Conservation (phyloP, 1,140 invertebrate species). For the Vanessa atalanta region DNA sequence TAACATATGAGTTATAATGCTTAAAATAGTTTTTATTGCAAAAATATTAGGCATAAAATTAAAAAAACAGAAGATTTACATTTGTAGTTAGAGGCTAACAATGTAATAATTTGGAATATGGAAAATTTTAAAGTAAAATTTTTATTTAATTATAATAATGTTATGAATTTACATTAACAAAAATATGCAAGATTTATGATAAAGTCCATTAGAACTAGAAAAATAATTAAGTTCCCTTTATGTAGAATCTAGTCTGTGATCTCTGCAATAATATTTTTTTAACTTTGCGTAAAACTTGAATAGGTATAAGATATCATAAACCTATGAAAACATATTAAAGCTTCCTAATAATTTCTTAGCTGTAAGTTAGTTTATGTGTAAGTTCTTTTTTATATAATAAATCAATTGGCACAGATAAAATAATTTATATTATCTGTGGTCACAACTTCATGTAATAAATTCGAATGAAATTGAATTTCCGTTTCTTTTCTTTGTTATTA, state of each 20-base stretch:
- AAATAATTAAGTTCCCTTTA: constrained; percentile 39
- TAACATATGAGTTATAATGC: too few relatives aligned
- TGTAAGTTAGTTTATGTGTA: constrained; percentile 34
- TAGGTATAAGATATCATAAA: constrained; percentile 1
- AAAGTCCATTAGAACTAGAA: constrained; percentile 22
- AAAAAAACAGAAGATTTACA: background rate
- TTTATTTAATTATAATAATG: too few relatives aligned
- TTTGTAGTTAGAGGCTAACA: constrained; percentile 30
- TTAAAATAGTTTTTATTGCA: background rate
- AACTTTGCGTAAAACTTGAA: constrained; percentile 41
- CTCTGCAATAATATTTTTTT: constrained; percentile 69
- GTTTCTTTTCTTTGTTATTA: constrained; percentile 8
- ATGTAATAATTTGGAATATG: constrained; percentile 18
- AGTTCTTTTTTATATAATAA: constrained; percentile 16
- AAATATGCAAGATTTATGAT: constrained; percentile 7
- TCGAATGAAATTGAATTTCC: background rate
- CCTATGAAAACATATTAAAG: constrained; percentile 31
- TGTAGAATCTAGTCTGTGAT: constrained; percentile 77
- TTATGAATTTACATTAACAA: background rate
- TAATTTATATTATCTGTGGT: constrained; percentile 7
- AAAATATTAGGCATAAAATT: constrained; percentile 10
- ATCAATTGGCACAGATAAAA: constrained; percentile 11
- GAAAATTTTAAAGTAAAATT: constrained; percentile 9
- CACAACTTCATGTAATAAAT: constrained; percentile 13
- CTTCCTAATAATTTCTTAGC: constrained; percentile 66